Evolutionary conservation across 1,140 invertebrate genomes (phyloP).

Genomic region (Arion vulgaris): DNA sequence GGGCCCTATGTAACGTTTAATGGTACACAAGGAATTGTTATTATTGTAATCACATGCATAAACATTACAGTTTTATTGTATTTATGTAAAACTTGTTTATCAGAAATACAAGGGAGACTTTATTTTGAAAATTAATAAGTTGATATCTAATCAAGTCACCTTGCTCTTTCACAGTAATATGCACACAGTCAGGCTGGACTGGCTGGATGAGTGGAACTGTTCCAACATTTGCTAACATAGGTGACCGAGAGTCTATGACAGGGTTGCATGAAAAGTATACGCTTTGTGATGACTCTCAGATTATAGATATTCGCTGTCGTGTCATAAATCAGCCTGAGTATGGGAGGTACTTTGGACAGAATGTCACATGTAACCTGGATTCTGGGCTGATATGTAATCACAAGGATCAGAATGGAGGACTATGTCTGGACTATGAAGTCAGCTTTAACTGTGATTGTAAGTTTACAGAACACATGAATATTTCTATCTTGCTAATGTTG

Average conservation of each 20-base stretch:
- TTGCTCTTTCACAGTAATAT: conserved; percentile 27
- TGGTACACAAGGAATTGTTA: no score
- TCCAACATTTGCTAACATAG: conserved; percentile 49
- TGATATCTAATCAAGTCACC: no score
- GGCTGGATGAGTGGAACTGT: conserved; percentile 54
- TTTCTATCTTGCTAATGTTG: no score
- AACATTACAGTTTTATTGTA: no score
- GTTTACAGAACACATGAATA: no score
- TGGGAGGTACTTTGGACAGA: conserved; percentile 43
- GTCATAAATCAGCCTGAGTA: conserved; percentile 46
- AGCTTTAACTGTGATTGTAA: conserved; percentile 70
- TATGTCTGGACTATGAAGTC: conserved; percentile 68
- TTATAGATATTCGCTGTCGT: conserved; percentile 62
- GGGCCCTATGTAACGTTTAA: no score
- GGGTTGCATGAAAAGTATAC: conserved; percentile 46
- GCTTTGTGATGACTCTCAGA: conserved; percentile 56
- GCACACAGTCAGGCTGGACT: conserved; percentile 55
- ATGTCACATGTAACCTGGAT: conserved; percentile 51
- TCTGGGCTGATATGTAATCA: conserved; percentile 54
- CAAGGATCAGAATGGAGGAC: conserved; percentile 46
- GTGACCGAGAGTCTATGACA: conserved; percentile 51
- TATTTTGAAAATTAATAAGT: no score
- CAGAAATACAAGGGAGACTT: no score
- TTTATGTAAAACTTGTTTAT: no score
- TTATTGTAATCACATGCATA: no score